These are phyloP conservation scores for Asbolus verrucosus DNA, from an alignment of 1,140 invertebrate genomes.

Conservation along the genomic window DNA sequence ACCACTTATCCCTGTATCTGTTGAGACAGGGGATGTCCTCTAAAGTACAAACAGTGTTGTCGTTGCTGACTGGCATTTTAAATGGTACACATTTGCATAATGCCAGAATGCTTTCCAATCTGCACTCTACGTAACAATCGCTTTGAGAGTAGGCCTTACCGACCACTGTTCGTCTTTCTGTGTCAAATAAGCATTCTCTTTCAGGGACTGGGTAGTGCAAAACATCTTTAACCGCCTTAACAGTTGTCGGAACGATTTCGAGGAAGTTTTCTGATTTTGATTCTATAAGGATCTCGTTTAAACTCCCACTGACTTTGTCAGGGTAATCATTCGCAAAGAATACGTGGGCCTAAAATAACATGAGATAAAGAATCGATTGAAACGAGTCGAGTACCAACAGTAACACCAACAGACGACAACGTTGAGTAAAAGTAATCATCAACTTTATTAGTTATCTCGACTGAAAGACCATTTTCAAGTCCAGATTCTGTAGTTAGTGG, in stretches of 20 bases:
- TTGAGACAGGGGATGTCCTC: slow-evolving; percentile 66
- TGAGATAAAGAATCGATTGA: no score
- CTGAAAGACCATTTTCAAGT: slow-evolving; percentile 18
- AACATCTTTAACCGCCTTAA: slow-evolving; percentile 49
- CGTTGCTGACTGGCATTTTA: slow-evolving; percentile 56
- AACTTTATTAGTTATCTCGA: neutral
- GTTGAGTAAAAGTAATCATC: slow-evolving; percentile 9
- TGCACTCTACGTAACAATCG: slow-evolving; percentile 71
- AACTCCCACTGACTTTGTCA: slow-evolving; percentile 60
- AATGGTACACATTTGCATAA: slow-evolving; percentile 71
- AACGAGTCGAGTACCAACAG: no score
- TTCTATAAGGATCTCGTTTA: slow-evolving; percentile 54
- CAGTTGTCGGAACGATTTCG: slow-evolving; percentile 50
- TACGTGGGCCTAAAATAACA: slow-evolving; percentile 53
- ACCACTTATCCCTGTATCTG: slow-evolving; percentile 62
- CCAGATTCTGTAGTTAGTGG: neutral
- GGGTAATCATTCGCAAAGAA: slow-evolving; percentile 67
- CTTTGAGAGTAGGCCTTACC: slow-evolving; percentile 68
- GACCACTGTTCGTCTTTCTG: slow-evolving; percentile 64
- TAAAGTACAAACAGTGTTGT: slow-evolving; percentile 63
- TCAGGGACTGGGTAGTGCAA: slow-evolving; percentile 59
- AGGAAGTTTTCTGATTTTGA: slow-evolving; percentile 48
- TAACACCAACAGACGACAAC: neutral
- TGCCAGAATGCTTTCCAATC: slow-evolving; percentile 64
- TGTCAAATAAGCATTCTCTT: slow-evolving; percentile 69